Percentiles rank a stretch among this genome's conserved stretches.
Conservation (phyloP, 2,797 vertebrate genomes). For the Mormyrops boulengeri region DNA sequence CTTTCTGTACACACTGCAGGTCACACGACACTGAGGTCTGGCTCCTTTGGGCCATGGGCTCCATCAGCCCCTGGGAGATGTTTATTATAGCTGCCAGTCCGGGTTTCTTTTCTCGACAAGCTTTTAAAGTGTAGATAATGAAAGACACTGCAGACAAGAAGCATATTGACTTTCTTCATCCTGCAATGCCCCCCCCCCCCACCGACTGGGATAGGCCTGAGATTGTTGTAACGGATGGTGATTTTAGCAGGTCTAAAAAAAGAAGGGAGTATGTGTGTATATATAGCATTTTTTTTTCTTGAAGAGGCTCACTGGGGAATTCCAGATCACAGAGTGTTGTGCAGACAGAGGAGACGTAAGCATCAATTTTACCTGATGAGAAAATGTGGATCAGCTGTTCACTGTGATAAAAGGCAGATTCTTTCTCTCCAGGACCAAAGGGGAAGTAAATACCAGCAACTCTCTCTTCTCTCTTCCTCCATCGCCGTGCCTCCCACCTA, state of each 20-base stretch:
- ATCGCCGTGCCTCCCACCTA: slow-evolving; percentile 22
- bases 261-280: background rate
- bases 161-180: background rate
- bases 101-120: background rate
- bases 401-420: background rate
- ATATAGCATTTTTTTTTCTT: background rate
- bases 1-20: background rate
- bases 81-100: background rate
- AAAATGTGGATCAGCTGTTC: background rate
- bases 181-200: background rate
- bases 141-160: background rate
- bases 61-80: background rate
- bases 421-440: background rate
- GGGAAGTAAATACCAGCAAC: background rate
- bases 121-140: background rate
- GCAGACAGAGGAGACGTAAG: background rate
- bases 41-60: background rate
- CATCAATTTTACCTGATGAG: background rate
- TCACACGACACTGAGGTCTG: background rate
- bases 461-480: background rate
- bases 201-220: background rate
- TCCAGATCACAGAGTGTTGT: background rate
- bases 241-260: slow-evolving; percentile 3
- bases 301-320: background rate
- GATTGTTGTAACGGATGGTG: background rate